These are phyloP conservation scores for Drosophila subquinaria DNA, from an alignment of 2,888 invertebrate genomes.

Conservation along the genomic window DNA sequence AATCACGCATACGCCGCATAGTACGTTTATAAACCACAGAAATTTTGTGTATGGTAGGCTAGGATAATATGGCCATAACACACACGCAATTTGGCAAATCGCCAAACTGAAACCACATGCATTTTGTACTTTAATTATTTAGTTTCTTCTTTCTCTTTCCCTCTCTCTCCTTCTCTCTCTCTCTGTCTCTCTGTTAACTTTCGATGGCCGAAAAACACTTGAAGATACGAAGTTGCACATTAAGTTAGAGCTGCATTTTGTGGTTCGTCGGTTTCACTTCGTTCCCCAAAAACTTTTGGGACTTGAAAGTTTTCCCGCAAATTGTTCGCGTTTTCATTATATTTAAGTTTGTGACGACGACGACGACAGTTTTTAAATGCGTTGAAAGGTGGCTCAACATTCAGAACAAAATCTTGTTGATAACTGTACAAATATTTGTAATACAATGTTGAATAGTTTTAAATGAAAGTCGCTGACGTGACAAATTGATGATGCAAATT, in stretches of 20 bases:
- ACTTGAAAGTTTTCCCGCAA: constrained; percentile 46
- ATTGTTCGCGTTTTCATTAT: constrained; percentile 26
- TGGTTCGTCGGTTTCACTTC: constrained; percentile 42
- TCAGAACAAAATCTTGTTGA: constrained; percentile 52
- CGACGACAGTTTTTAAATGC: constrained; percentile 27
- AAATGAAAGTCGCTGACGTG: constrained; percentile 20
- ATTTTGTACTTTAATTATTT: constrained; percentile 57
- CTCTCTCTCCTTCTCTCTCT: neutral
- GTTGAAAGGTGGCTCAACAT: constrained; percentile 41
- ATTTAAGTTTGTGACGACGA: neutral
- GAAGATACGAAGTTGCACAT: constrained; percentile 31
- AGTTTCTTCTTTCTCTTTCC: neutral
- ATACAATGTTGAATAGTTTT: constrained; percentile 29
- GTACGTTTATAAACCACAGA: constrained; percentile 34
- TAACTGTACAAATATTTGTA: constrained; percentile 61
- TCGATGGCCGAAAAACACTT: constrained; percentile 28
- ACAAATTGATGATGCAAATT: constrained; percentile 18
- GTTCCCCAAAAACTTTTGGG: constrained; percentile 8
- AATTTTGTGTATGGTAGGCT: constrained; percentile 38
- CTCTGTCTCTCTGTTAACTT: neutral
- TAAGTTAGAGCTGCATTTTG: constrained; percentile 39
- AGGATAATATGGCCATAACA: neutral
- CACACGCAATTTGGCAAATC: constrained; percentile 32
- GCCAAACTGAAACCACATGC: constrained; percentile 22
- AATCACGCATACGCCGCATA: constrained; percentile 64